Base-by-base conservation (phyloP, 2,797 vertebrate species). In the Sternarchorhynchus goeldii region DNA sequence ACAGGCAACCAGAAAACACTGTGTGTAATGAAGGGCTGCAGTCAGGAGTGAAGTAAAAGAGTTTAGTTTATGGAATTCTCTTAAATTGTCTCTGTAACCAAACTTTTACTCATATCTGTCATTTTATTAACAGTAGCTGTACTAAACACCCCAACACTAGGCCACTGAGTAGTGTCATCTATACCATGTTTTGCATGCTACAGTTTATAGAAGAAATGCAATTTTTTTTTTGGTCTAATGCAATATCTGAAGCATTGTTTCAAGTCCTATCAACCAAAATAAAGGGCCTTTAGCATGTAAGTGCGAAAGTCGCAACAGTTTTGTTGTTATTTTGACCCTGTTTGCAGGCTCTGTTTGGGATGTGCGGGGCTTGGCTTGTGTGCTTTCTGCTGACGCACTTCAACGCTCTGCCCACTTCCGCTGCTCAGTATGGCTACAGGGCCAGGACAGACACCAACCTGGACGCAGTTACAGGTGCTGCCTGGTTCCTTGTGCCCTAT, bases 401-500 rank as follows among this genome's bases (percentile, higher is more conserved):
- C 50, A 81, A 92, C 8, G 89, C 88, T 77, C 83, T 94, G 50
- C 93, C 94, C 3, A 88, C 89, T 3, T 91, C 90, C 6, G 85
- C 90, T 0, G 82, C 88, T 0, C 73, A 89, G 73, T 94, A 94
- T 7, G 93, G 93, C 62, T 93, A 88, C 84, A 85, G 86, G 2
- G 92, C 92, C 25, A 84, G 93, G 69, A 95, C 93, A 0, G 92
- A 95, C 84, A 92, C 93, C 82, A 93, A 87, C 72, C 84, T 91
- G 63, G 88, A 92, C 2, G 93, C 93, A 5, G 88, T 94, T 59
- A 66, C 77, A 1, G 92, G 89, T 68, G 91, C 93, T 0, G 91
- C 92, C 0, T 94, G 93, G 93, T 91, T 94, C 83, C 88, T 91
- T 5, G 81, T 94, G 50, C 93, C 94, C 12, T 94, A 94, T 75